Evolutionary conservation across 1,140 invertebrate genomes (phyloP).

Genomic region (Heterodera schachtii): DNA sequence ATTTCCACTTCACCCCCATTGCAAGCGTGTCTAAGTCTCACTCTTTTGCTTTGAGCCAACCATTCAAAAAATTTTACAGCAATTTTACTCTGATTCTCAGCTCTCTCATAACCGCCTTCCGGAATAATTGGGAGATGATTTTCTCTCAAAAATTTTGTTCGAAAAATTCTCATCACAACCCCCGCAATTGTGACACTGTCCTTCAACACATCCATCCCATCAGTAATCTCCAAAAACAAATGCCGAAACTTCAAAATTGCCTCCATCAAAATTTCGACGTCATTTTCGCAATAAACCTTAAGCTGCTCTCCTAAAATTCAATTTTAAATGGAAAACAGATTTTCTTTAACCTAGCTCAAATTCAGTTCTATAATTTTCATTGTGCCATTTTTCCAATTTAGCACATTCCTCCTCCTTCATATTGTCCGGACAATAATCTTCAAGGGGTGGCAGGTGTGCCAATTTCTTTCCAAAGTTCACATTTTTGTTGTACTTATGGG

Average conservation of each 20-base stretch:
- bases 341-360: neutral
- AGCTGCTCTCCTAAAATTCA: neutral
- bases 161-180: neutral
- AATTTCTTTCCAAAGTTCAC: neutral
- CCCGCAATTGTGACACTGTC: neutral
- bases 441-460: no score
- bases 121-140: neutral
- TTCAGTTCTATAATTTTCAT: neutral
- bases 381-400: neutral
- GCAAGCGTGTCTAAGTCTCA: neutral
- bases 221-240: neutral
- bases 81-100: no score
- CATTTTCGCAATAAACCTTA: no score
- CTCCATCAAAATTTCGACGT: no score
- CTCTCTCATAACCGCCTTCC: no score
- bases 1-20: neutral
- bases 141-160: conserved; percentile 1
- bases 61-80: conserved; percentile 9
- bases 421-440: no score
- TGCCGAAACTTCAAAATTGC: no score
- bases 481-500: neutral
- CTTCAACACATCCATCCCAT: neutral
- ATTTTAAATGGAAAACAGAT: no score
- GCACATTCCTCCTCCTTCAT: neutral
- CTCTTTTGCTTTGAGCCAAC: neutral